A percentile compares a stretch with the other conserved stretches of the same genome.
phyloP scores from a whole-genome alignment of 2,113 vertebrate species.

The Prinia subflava region DNA sequence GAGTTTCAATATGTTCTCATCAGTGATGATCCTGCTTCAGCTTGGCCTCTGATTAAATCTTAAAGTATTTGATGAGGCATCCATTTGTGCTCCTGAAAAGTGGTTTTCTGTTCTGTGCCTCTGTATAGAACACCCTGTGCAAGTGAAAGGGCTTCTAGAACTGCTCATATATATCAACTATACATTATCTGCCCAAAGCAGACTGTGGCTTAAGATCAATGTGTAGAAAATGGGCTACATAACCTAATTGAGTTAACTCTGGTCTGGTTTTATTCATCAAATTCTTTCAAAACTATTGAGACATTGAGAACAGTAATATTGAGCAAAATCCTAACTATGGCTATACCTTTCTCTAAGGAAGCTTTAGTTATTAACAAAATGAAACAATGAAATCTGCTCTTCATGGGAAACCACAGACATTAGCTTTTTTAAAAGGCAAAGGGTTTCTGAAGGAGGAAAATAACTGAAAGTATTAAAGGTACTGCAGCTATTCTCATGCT shows the following conservation, averaged over 20 bases:
- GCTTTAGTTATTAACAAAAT: background rate
- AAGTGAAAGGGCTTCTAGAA: background rate
- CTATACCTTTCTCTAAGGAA: background rate
- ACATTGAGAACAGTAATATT: background rate
- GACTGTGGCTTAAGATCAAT: background rate
- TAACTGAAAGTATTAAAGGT: background rate
- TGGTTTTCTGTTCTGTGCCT: background rate
- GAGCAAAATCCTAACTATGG: background rate
- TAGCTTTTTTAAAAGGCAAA: background rate
- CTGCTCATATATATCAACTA: background rate
- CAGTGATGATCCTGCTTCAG: background rate
- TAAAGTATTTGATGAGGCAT: background rate
- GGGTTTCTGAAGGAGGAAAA: background rate
- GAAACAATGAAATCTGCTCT: background rate
- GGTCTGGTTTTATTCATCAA: background rate
- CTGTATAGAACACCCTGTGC: background rate
- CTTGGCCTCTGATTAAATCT: background rate
- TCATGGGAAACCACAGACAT: background rate
- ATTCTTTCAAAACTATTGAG: background rate
- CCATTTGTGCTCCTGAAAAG: background rate
- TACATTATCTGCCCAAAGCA: background rate
- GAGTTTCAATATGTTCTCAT: slow-evolving; percentile 3
- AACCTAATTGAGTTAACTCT: background rate
- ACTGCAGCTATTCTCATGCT: background rate
- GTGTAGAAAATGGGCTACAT: background rate